Conservation (phyloP, 2,888 invertebrate genomes). For the Chrysomela aeneicollis region DNA sequence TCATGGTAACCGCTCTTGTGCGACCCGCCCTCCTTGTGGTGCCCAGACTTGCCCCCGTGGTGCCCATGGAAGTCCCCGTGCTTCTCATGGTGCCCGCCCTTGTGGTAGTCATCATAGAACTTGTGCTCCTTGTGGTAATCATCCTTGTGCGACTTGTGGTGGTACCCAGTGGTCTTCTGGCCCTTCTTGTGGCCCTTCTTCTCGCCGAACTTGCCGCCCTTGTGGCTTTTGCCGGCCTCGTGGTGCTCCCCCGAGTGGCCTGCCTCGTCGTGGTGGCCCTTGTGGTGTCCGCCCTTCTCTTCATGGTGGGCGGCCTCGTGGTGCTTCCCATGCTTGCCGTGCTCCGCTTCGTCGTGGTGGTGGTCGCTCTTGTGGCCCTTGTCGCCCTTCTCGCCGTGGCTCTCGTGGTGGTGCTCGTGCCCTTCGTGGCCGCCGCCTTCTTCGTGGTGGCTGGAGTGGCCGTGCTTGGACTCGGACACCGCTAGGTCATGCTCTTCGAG, state of each 20-base stretch:
- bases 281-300: constrained; percentile 82
- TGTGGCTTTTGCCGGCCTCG: constrained; percentile 79
- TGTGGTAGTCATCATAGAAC: constrained; percentile 88
- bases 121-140: constrained; percentile 88
- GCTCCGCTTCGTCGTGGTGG: constrained; percentile 81
- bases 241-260: constrained; percentile 81
- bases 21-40: constrained; percentile 82
- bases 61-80: constrained; percentile 82
- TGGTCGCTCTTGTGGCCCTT: constrained; percentile 79
- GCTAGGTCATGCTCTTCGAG: constrained; percentile 52
- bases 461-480: constrained; percentile 35
- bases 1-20: constrained; percentile 81
- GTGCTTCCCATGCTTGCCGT: constrained; percentile 78
- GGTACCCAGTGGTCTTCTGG: constrained; percentile 83
- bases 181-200: constrained; percentile 88
- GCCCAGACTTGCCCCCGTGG: constrained; percentile 79
- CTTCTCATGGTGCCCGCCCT: constrained; percentile 84
- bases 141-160: constrained; percentile 87
- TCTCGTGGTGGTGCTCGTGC: constrained; percentile 72
- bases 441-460: constrained; percentile 62
- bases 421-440: constrained; percentile 76
- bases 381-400: constrained; percentile 79
- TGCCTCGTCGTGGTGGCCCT: constrained; percentile 80
- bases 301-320: constrained; percentile 80
- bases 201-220: constrained; percentile 81